Percentiles rank a stretch among this genome's conserved stretches.
Evolutionary conservation across 1,140 invertebrate species (phyloP).

Genomic region (Lethrus apterus): DNA sequence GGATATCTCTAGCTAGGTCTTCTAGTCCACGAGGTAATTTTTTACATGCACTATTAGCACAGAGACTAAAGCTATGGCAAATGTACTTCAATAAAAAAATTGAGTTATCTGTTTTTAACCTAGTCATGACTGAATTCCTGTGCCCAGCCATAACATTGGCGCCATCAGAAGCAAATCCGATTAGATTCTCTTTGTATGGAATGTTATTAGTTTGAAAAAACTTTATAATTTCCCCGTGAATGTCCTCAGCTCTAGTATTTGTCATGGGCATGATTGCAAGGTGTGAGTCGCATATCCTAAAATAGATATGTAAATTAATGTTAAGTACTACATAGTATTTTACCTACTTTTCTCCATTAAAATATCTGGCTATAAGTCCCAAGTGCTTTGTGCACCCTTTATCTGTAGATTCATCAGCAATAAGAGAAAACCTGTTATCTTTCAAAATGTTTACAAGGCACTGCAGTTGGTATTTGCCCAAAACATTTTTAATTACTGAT

Average conservation of each 20-base stretch:
- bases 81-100: slow-evolving; percentile 14
- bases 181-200: slow-evolving; percentile 37
- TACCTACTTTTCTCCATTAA: slow-evolving; percentile 13
- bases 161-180: slow-evolving; percentile 39
- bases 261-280: too few species aligned
- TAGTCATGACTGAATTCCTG: slow-evolving; percentile 2
- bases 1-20: slow-evolving; percentile 27
- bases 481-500: slow-evolving; percentile 14
- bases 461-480: slow-evolving; percentile 3
- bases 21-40: slow-evolving; percentile 21
- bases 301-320: slow-evolving; percentile 22
- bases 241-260: too few species aligned
- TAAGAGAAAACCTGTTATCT: slow-evolving; percentile 36
- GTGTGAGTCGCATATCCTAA: too few species aligned
- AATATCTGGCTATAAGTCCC: slow-evolving; percentile 29
- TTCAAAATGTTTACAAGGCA: slow-evolving; percentile 23
- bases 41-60: slow-evolving; percentile 30
- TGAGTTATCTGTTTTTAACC: neutral
- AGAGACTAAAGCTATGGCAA: slow-evolving; percentile 34
- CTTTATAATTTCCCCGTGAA: too few species aligned
- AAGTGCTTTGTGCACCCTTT: slow-evolving; percentile 31
- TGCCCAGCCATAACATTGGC: slow-evolving; percentile 18
- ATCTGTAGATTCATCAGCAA: slow-evolving; percentile 41
- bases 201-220: slow-evolving; percentile 34
- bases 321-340: slow-evolving; percentile 30